These are phyloP conservation scores for Magallana gigas DNA, from an alignment of 1,140 invertebrate genomes.

Conservation along the genomic window DNA sequence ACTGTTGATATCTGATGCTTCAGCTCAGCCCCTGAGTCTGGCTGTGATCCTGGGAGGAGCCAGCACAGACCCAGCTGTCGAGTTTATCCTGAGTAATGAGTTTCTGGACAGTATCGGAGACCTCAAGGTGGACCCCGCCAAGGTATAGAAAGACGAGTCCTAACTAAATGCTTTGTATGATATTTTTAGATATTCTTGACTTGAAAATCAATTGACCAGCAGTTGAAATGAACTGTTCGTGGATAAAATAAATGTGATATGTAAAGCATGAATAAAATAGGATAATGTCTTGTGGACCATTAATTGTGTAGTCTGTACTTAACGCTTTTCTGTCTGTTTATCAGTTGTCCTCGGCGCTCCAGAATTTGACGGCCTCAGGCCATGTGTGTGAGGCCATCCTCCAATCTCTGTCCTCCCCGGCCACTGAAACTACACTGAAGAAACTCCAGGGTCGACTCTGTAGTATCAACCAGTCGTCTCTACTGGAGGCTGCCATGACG, in stretches of 20 bases:
- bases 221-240: not conserved
- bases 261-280: no score
- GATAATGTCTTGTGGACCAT: no score
- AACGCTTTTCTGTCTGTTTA: not conserved
- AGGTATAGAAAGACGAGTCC: slow-evolving; percentile 6
- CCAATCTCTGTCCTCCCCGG: slow-evolving; percentile 26
- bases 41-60: slow-evolving; percentile 32
- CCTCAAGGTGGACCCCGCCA: slow-evolving; percentile 36
- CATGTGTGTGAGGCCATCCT: slow-evolving; percentile 31
- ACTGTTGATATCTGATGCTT: not conserved
- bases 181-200: not conserved
- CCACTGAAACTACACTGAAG: slow-evolving; percentile 18
- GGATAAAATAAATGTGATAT: no score
- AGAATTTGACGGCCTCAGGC: not conserved
- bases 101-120: slow-evolving; percentile 41
- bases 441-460: slow-evolving; percentile 32
- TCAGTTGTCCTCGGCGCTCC: not conserved
- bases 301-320: no score
- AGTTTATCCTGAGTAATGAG: slow-evolving; percentile 28
- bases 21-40: slow-evolving; percentile 49
- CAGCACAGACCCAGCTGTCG: slow-evolving; percentile 18
- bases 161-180: no score
- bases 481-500: slow-evolving; percentile 39
- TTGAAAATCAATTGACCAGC: not conserved
- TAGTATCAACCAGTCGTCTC: slow-evolving; percentile 30